Evolutionary conservation across 2,797 vertebrate genomes (phyloP).

Genomic region (Phrynocephalus guinanensis): DNA sequence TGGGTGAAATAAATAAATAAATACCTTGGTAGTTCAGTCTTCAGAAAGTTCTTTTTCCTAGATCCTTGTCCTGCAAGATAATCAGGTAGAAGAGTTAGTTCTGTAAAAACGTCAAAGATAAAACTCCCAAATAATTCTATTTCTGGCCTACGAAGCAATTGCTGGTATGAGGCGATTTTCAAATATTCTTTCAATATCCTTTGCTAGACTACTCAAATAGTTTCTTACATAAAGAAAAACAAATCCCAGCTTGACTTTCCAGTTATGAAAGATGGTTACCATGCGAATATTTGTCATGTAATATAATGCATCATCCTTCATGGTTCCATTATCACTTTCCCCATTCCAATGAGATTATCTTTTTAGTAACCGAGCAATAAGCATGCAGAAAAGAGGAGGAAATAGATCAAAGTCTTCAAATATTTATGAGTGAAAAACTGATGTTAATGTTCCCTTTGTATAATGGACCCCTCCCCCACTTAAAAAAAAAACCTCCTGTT

Average conservation of each 20-base stretch:
- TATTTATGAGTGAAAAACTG: background rate
- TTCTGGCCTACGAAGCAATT: background rate
- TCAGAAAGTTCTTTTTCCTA: background rate
- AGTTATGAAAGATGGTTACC: background rate
- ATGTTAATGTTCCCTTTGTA: conserved; percentile 26
- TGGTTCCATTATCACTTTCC: background rate
- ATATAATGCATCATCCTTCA: background rate
- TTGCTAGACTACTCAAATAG: background rate
- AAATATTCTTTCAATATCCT: background rate
- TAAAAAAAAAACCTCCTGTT: conserved; percentile 20
- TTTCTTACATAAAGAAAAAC: background rate
- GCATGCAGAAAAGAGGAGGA: background rate
- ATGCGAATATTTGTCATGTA: background rate
- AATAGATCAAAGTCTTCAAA: conserved; percentile 5
- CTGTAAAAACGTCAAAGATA: background rate
- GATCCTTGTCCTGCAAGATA: background rate
- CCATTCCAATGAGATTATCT: background rate
- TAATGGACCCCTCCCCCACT: background rate
- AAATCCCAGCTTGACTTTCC: background rate
- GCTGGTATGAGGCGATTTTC: background rate
- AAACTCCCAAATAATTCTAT: background rate
- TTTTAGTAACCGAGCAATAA: background rate
- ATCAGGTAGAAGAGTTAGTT: background rate
- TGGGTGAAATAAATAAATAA: background rate
- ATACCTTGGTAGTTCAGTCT: background rate